Conservation (phyloP, 2,888 invertebrate species). For the Lutraria lutraria region DNA sequence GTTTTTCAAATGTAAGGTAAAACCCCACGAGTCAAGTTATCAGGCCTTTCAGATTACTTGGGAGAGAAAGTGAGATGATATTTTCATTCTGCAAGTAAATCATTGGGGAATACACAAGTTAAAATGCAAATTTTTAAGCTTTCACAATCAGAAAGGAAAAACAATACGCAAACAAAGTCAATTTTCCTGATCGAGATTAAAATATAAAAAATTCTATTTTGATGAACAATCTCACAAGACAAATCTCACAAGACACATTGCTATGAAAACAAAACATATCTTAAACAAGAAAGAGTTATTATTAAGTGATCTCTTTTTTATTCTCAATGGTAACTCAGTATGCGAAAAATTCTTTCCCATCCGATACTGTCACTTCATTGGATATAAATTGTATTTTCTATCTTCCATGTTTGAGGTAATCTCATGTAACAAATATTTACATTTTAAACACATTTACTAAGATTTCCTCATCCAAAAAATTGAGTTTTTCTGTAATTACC, state of each 20-base stretch:
- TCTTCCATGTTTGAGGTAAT: constrained; percentile 17
- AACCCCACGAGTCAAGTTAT: neutral
- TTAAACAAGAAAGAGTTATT: neutral
- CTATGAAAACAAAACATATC: neutral
- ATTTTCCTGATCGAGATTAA: neutral
- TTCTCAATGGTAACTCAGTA: neutral
- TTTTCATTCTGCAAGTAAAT: neutral
- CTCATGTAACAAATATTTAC: constrained; percentile 46
- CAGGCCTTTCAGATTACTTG: neutral
- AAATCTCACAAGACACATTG: neutral
- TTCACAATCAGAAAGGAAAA: neutral
- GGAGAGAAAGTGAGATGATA: neutral
- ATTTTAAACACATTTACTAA: constrained; percentile 49
- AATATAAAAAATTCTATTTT: neutral
- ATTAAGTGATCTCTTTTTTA: neutral
- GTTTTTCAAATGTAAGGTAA: neutral
- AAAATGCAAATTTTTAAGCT: constrained; percentile 17
- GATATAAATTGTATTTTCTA: constrained; percentile 37
- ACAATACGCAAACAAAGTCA: neutral
- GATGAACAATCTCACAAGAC: constrained; percentile 4
- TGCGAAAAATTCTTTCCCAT: constrained; percentile 1
- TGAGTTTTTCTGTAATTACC: constrained; percentile 6
- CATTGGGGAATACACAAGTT: constrained; percentile 10
- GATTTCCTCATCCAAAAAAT: constrained; percentile 16
- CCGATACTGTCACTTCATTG: constrained; percentile 3